Base-by-base conservation (phyloP, 2,113 vertebrate genomes). In the Ageneiosus marmoratus region DNA sequence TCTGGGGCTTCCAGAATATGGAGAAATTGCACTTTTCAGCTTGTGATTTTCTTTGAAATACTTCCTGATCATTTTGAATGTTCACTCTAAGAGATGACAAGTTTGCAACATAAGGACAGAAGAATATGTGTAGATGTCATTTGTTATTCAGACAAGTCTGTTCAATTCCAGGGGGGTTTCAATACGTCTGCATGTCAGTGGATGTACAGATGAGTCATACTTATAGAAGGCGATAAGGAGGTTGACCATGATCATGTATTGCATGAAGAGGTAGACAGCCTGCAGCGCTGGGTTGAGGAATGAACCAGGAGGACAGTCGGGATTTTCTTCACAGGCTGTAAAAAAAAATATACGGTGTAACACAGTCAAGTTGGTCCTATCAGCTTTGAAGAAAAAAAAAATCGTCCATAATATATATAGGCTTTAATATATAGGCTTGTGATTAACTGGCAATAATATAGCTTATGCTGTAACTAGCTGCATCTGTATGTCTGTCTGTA, bases 211-310 rank as follows among this genome's bases (percentile, higher is more conserved):
- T 46, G 37, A 22, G 15, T 91, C 96, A 77, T 95, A 99, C 98
- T 99, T 99, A 89, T 98, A 99, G 89, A 99, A 97, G 69, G 98
- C 96, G 75, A 99, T 99, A 83, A 99, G 93, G 82, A 98, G 92
- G 89, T 99, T 99, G 94, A 99, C 98, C 97, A 99, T 98, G 92
- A 99, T 98, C 91, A 99, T 97, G 70, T 99, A 99, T 74, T 99
- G 98, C 84, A 99, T 93, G 78, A 99, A 99, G 82, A 99, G 95
- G 84, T 99, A 99, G 72, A 99, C 97, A 0, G 96, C 98, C 91
- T 99, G 98, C 60, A 99, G 96, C 83, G 97, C 95, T 0, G 96
- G 95, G 0, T 95, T 95, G 27, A 99, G 92, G 80, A 99, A 99
- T 55, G 95, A 94, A 7, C 95, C 97, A 10, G 97, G 95, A 82